Evolutionary conservation across 2,113 vertebrate genomes (phyloP).

Genomic region (Mirounga angustirostris): DNA sequence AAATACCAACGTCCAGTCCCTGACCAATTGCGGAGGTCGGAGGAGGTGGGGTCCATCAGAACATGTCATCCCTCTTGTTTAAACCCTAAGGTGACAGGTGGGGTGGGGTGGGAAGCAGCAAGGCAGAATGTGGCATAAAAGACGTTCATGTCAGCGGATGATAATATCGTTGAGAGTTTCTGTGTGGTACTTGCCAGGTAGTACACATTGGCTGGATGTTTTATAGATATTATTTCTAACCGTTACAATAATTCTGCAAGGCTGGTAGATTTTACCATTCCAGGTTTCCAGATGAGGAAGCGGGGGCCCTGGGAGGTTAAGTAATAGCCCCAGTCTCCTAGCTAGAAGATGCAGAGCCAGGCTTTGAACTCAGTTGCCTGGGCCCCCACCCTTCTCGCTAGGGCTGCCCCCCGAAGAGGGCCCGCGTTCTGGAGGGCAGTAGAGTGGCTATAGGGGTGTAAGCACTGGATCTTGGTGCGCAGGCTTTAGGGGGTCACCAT

Average conservation of each 20-base stretch:
- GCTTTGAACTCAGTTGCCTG: not conserved
- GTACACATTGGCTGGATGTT: not conserved
- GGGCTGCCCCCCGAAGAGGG: not conserved
- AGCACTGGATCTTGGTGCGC: not conserved
- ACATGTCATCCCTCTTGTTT: too few species aligned
- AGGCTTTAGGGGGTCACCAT: not conserved
- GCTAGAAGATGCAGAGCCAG: not conserved
- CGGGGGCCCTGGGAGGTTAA: not conserved
- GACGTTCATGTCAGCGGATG: not conserved
- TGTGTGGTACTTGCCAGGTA: not conserved
- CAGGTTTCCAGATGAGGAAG: slow-evolving; percentile 6
- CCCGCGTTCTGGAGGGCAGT: not conserved
- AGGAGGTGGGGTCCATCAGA: not conserved
- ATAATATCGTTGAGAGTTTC: not conserved
- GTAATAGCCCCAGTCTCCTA: not conserved
- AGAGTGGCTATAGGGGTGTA: not conserved
- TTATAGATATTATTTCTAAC: not conserved
- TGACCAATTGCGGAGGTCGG: not conserved
- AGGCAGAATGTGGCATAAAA: not conserved
- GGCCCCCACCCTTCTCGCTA: not conserved
- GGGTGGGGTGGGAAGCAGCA: not conserved
- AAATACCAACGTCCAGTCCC: not conserved
- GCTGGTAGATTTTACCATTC: not conserved
- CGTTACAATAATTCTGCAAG: not conserved
- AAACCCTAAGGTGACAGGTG: not conserved